Conservation (phyloP, 2,888 invertebrate species). For the Sepioteuthis lessoniana region DNA sequence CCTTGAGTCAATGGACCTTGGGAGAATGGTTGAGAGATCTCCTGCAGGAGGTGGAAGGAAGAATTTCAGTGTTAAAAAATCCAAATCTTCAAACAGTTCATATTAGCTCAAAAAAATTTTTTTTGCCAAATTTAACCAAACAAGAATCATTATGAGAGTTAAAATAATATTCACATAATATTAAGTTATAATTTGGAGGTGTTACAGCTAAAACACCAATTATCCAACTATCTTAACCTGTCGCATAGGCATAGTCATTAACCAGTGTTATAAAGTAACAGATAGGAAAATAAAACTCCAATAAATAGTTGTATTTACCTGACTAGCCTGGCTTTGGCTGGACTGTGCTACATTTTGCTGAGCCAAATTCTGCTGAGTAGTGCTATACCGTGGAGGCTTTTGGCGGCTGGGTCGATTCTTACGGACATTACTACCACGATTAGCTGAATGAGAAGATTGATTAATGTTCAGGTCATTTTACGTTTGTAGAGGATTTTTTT, state of each 20-base stretch:
- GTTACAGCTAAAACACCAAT: too few relatives aligned
- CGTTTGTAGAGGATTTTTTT: too few relatives aligned
- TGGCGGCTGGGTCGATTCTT: slow-evolving; percentile 79
- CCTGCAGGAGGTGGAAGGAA: slow-evolving; percentile 53
- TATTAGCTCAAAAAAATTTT: too few relatives aligned
- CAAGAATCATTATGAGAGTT: too few relatives aligned
- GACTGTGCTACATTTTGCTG: slow-evolving; percentile 59
- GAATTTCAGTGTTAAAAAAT: background rate
- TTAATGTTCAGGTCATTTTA: too few relatives aligned
- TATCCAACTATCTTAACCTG: too few relatives aligned
- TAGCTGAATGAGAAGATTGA: slow-evolving; percentile 50
- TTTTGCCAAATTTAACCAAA: background rate
- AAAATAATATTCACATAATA: too few relatives aligned
- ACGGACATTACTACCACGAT: slow-evolving; percentile 66
- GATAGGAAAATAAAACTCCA: too few relatives aligned
- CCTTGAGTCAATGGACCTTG: slow-evolving; percentile 75
- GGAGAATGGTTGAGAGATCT: slow-evolving; percentile 71
- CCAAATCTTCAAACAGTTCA: too few relatives aligned
- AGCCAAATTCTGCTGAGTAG: slow-evolving; percentile 63
- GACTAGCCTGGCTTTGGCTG: slow-evolving; percentile 74
- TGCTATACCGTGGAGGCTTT: slow-evolving; percentile 73
- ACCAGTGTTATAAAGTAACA: too few relatives aligned
- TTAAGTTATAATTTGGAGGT: too few relatives aligned
- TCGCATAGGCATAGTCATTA: too few relatives aligned
- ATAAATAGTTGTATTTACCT: slow-evolving; percentile 55